A percentile compares a stretch with the other conserved stretches of the same genome.
Conservation (phyloP, 2,888 invertebrate genomes). For the Teinopalpus imperialis region DNA sequence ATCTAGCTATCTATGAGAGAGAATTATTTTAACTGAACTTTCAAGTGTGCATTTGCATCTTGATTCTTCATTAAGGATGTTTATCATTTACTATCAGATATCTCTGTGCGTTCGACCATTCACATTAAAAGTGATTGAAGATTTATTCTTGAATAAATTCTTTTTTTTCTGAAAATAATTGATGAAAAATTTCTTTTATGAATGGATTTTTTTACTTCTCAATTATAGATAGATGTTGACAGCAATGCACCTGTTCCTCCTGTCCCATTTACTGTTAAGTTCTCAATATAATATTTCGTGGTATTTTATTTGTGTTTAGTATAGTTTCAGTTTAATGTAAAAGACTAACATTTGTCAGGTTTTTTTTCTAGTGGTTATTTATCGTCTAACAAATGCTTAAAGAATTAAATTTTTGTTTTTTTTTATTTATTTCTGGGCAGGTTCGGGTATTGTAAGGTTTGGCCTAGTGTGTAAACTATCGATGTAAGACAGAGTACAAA, state of each 20-base stretch:
- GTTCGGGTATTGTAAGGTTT: slow-evolving; percentile 82
- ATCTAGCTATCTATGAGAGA: slow-evolving; percentile 55
- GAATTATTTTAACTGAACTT: slow-evolving; percentile 14
- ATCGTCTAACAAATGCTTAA: slow-evolving; percentile 53
- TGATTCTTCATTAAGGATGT: too few relatives aligned
- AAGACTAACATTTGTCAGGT: slow-evolving; percentile 60
- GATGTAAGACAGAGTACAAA: slow-evolving; percentile 81
- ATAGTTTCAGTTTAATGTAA: slow-evolving; percentile 68
- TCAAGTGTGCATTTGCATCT: too few relatives aligned
- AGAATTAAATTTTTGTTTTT: slow-evolving; percentile 59
- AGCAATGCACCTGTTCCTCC: slow-evolving; percentile 46
- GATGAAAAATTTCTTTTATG: too few relatives aligned
- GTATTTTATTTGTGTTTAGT: slow-evolving; percentile 65
- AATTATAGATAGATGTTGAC: slow-evolving; percentile 22
- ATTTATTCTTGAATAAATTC: too few relatives aligned
- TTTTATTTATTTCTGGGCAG: slow-evolving; percentile 63
- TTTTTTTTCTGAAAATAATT: too few relatives aligned
- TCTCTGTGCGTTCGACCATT: too few relatives aligned
- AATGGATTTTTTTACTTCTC: neutral
- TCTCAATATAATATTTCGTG: slow-evolving; percentile 50
- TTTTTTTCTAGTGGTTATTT: slow-evolving; percentile 61
- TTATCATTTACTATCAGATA: too few relatives aligned
- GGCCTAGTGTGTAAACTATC: slow-evolving; percentile 82
- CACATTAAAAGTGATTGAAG: too few relatives aligned
- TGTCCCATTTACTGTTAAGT: slow-evolving; percentile 55